Conservation (phyloP, 2,888 invertebrate species). For the Ptilodon capucinus region DNA sequence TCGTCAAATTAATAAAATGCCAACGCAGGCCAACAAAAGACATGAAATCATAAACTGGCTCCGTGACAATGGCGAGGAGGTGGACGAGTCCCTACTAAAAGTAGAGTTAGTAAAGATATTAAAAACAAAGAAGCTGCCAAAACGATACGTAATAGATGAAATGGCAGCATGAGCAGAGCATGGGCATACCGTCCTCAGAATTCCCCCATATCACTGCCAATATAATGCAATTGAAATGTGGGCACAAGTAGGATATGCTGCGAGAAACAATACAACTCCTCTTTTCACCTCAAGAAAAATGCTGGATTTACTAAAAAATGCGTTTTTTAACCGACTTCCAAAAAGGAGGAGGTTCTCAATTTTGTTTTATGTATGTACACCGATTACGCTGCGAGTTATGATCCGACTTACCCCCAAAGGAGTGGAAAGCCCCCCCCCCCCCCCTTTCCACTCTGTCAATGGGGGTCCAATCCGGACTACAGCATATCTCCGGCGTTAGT, state of each 20-base stretch:
- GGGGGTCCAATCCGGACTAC: no score
- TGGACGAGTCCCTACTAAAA: neutral
- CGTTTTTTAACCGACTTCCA: no score
- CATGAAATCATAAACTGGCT: neutral
- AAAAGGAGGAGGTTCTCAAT: no score
- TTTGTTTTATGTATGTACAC: no score
- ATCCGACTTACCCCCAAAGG: no score
- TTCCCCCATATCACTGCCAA: neutral
- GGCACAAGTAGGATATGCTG: neutral
- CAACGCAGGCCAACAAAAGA: neutral
- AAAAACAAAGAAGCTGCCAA: neutral
- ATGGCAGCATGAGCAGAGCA: slow-evolving; percentile 1
- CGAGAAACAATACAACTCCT: no score
- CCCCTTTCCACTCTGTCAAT: no score
- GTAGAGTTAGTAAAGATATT: neutral
- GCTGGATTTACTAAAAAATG: no score
- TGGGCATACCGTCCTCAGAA: neutral
- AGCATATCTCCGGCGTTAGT: no score
- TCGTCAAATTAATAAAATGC: neutral
- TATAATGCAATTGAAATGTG: neutral
- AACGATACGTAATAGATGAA: slow-evolving; percentile 1
- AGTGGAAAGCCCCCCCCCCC: no score
- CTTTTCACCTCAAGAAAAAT: no score
- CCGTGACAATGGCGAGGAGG: neutral
- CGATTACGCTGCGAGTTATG: no score